Base-by-base conservation (phyloP, 2,797 vertebrate genomes). In the Tenualosa thibaudeaui region DNA sequence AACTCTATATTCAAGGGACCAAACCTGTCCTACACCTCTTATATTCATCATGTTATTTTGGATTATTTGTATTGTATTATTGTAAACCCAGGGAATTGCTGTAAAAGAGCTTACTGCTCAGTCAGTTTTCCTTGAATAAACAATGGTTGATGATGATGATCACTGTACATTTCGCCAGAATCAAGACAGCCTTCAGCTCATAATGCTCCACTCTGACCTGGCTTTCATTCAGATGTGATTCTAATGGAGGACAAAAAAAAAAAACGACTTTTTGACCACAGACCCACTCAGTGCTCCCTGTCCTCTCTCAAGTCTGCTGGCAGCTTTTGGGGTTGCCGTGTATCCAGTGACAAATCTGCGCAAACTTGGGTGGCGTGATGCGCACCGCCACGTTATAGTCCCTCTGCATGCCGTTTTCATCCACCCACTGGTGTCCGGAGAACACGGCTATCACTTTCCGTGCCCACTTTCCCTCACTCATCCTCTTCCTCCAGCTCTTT, bases 271-370 rank as follows among this genome's bases (percentile, higher is more conserved):
- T 62, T 65, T 65, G 62, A 65, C 62, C 24, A 31, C 10, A 13
- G 62, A 65, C 24, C 62, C 26, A 0, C 46, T 46, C 46, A 1
- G 46, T 9, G 9, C 0, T 9, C 50, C 50, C 2, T 71, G 26
- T 26, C 50, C 0, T 65, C 17, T 50, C 85, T 96, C 92, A 99
- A 83, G 96, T 93, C 4, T 91, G 92, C 6, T 92, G 87, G 78
- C 97, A 99, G 62, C 88, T 91, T 81, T 90, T 92, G 3, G 94
- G 92, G 8, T 97, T 94, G 22, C 96, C 95, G 0, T 96, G 96
- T 85, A 99, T 94, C 98, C 98, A 99, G 93, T 97, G 96, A 91
- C 98, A 99, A 88, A 99, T 97, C 92, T 99, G 98, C 19, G 97
- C 97, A 0, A 96, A 98, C 90, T 99, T 99, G 6, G 94, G 88